A percentile compares a stretch with the other conserved stretches of the same genome.
Conservation (phyloP, 2,888 invertebrate genomes). For the Acleris cristana region DNA sequence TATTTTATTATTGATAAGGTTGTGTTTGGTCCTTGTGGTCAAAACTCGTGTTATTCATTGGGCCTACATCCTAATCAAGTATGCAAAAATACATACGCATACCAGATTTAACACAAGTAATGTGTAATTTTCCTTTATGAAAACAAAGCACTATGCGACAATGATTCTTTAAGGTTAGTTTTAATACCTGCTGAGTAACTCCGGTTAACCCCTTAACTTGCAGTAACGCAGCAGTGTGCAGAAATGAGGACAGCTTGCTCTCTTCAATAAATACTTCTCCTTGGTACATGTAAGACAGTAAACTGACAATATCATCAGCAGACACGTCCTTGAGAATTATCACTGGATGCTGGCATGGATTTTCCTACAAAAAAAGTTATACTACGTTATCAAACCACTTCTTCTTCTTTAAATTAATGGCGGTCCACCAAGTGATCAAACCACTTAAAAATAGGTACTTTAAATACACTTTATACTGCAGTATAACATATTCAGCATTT, state of each 20-base stretch:
- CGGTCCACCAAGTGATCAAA: too few relatives aligned
- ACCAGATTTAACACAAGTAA: too few relatives aligned
- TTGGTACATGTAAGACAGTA: slow-evolving; percentile 89
- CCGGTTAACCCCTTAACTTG: slow-evolving; percentile 87
- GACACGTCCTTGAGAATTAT: slow-evolving; percentile 88
- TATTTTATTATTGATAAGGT: too few relatives aligned
- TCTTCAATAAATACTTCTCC: slow-evolving; percentile 88
- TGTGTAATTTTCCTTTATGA: too few relatives aligned
- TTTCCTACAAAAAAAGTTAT: slow-evolving; percentile 78
- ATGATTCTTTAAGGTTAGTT: neutral
- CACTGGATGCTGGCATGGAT: slow-evolving; percentile 89
- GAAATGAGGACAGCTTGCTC: slow-evolving; percentile 85
- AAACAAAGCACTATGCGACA: too few relatives aligned
- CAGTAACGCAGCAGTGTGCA: slow-evolving; percentile 86
- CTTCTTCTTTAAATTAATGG: too few relatives aligned
- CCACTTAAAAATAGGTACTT: too few relatives aligned
- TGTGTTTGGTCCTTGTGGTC: too few relatives aligned
- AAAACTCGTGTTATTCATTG: too few relatives aligned
- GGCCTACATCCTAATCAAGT: too few relatives aligned
- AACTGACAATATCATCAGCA: slow-evolving; percentile 86
- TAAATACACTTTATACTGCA: too few relatives aligned
- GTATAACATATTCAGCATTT: neutral
- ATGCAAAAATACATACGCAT: too few relatives aligned
- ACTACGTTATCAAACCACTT: neutral
- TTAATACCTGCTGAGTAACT: slow-evolving; percentile 75